Evolutionary conservation across 1,140 invertebrate genomes (phyloP).

Genomic region (Zaprionus camerounensis): DNA sequence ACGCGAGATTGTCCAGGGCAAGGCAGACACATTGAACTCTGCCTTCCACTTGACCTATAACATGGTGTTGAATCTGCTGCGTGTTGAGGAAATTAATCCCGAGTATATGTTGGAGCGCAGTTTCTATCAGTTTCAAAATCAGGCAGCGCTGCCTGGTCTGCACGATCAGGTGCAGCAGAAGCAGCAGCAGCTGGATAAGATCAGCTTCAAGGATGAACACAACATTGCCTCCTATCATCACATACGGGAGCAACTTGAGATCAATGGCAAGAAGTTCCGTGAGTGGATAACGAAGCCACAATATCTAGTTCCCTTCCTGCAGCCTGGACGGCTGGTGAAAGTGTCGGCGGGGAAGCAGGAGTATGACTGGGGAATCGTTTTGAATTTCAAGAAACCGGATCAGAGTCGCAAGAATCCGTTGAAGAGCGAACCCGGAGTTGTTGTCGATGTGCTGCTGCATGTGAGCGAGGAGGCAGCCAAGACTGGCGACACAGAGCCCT

Average conservation of each 20-base stretch:
- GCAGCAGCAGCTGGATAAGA: slow-evolving; percentile 87
- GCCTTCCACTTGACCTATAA: slow-evolving; percentile 99
- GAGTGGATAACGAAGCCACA: slow-evolving; percentile 93
- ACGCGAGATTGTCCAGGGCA: slow-evolving; percentile 95
- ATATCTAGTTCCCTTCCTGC: slow-evolving; percentile 96
- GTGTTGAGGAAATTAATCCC: slow-evolving; percentile 99
- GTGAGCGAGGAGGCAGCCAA: slow-evolving; percentile 87
- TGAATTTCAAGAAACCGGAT: slow-evolving; percentile 94
- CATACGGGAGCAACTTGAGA: slow-evolving; percentile 92
- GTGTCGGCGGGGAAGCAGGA: slow-evolving; percentile 93
- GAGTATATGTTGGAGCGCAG: slow-evolving; percentile 99
- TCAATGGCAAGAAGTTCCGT: slow-evolving; percentile 90
- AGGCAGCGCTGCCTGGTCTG: slow-evolving; percentile 95
- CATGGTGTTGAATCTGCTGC: slow-evolving; percentile 98
- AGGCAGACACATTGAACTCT: slow-evolving; percentile 98
- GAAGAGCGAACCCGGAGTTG: slow-evolving; percentile 87
- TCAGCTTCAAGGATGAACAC: slow-evolving; percentile 90
- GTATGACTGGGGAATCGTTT: slow-evolving; percentile 98
- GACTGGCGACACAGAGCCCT: slow-evolving; percentile 88
- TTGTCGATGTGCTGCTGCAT: slow-evolving; percentile 93
- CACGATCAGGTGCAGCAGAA: slow-evolving; percentile 91
- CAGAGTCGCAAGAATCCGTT: slow-evolving; percentile 86
- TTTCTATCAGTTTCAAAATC: slow-evolving; percentile 99
- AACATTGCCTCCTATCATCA: slow-evolving; percentile 93
- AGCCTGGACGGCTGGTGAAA: slow-evolving; percentile 96